Percentiles rank a stretch among this genome's conserved stretches.
phyloP scores from a whole-genome alignment of 2,113 vertebrate species.

The Notiomystis cincta region DNA sequence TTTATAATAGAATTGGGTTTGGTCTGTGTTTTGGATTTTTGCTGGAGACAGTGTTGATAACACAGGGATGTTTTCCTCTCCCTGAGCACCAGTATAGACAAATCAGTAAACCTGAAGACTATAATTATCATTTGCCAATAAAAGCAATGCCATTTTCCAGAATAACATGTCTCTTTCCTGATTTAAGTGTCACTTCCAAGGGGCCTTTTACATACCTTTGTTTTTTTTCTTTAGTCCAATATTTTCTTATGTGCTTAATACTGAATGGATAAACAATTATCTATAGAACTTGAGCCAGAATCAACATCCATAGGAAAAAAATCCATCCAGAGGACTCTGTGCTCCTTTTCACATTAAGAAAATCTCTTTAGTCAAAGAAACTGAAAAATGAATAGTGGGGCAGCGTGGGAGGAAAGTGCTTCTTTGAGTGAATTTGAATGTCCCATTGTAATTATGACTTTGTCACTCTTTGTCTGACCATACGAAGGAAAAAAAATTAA shows the following conservation, averaged over 20 bases:
- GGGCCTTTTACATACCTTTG: accelerated
- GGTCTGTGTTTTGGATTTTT: neutral
- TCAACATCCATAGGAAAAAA: neutral
- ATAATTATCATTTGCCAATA: neutral
- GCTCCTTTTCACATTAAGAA: neutral
- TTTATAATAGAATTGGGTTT: neutral
- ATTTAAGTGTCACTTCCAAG: neutral
- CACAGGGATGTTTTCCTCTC: neutral
- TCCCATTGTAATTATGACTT: neutral
- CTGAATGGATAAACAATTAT: neutral
- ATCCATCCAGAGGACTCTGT: neutral
- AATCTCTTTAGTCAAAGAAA: neutral
- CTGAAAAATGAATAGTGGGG: neutral
- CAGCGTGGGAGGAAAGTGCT: accelerated
- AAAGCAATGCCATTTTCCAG: neutral
- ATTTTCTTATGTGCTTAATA: neutral
- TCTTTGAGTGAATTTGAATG: neutral
- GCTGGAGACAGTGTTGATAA: neutral
- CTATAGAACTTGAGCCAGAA: neutral
- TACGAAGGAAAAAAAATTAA: accelerated
- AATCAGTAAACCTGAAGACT: neutral
- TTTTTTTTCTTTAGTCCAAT: neutral
- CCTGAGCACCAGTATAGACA: neutral
- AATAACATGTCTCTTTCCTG: neutral
- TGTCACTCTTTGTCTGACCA: neutral